Percentiles rank a stretch among this genome's conserved stretches.
Evolutionary conservation across 1,140 invertebrate genomes (phyloP).

Genomic region (Cryptotermes secundus): DNA sequence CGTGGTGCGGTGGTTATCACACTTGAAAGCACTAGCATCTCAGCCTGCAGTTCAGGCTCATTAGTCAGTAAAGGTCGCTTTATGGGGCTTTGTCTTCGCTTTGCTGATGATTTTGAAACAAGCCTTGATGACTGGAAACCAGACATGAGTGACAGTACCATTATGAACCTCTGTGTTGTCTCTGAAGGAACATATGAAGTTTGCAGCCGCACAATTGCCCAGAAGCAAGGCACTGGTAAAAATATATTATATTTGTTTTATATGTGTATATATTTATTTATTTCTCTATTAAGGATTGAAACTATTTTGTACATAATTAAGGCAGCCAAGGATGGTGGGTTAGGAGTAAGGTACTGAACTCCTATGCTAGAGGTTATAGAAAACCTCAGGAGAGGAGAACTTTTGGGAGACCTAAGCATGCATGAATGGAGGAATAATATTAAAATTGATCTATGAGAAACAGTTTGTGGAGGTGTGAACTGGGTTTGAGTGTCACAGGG

Average conservation of each 20-base stretch:
- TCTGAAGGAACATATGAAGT: constrained; percentile 98
- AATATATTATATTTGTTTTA: not conserved
- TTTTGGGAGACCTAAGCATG: too few relatives aligned
- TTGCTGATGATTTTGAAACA: constrained; percentile 95
- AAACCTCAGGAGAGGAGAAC: too few relatives aligned
- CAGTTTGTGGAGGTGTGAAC: too few relatives aligned
- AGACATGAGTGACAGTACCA: constrained; percentile 72
- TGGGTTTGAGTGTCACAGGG: too few relatives aligned
- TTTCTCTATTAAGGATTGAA: too few relatives aligned
- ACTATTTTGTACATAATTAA: too few relatives aligned
- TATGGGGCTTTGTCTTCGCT: constrained; percentile 84
- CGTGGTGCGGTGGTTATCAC: constrained; percentile 92
- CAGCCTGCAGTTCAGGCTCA: constrained; percentile 75
- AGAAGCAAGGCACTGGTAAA: constrained; percentile 57
- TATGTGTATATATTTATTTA: too few relatives aligned
- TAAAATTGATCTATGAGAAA: too few relatives aligned
- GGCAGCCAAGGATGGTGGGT: too few relatives aligned
- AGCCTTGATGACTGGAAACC: constrained; percentile 97
- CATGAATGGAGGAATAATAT: too few relatives aligned
- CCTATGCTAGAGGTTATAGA: too few relatives aligned
- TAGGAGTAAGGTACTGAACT: too few relatives aligned
- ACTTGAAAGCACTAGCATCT: constrained; percentile 91
- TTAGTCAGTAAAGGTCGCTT: constrained; percentile 76
- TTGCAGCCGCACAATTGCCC: constrained; percentile 85
- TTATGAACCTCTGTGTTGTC: constrained; percentile 95